Conservation (phyloP, 2,113 vertebrate species). For the Sus scrofa region DNA sequence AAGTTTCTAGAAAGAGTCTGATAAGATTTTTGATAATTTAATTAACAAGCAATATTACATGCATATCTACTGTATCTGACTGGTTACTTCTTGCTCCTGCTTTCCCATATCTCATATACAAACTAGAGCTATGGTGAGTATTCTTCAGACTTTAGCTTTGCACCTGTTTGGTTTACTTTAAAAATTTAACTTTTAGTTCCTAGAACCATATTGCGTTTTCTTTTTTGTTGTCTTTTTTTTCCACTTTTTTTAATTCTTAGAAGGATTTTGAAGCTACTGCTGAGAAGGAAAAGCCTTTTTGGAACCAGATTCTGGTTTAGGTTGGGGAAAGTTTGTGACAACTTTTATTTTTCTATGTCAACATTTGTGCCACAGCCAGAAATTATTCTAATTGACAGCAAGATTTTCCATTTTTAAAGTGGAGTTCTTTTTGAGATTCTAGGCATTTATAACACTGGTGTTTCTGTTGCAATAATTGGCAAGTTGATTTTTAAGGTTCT, state of each 20-base stretch:
- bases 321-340: neutral
- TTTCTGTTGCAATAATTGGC: neutral
- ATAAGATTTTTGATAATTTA: neutral
- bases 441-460: neutral
- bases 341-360: constrained; percentile 47
- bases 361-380: neutral
- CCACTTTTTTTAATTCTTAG: neutral
- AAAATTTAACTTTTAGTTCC: constrained; percentile 17
- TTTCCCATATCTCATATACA: neutral
- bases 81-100: neutral
- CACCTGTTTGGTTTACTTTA: neutral
- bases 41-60: neutral
- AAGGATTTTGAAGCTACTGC: constrained; percentile 15
- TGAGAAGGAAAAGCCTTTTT: constrained; percentile 47
- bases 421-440: constrained; percentile 64
- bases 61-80: neutral
- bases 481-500: constrained; percentile 64
- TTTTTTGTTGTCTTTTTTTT: neutral
- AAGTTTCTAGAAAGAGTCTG: constrained; percentile 34
- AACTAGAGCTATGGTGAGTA: neutral
- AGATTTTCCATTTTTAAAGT: constrained; percentile 56
- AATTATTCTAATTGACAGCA: constrained; percentile 67
- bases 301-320: constrained; percentile 21
- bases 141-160: neutral
- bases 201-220: neutral